Evolutionary conservation across 2,888 invertebrate genomes (phyloP), one percentile per base, ranked within the genome.

Genomic region (Drosophila macrothrix): DNA sequence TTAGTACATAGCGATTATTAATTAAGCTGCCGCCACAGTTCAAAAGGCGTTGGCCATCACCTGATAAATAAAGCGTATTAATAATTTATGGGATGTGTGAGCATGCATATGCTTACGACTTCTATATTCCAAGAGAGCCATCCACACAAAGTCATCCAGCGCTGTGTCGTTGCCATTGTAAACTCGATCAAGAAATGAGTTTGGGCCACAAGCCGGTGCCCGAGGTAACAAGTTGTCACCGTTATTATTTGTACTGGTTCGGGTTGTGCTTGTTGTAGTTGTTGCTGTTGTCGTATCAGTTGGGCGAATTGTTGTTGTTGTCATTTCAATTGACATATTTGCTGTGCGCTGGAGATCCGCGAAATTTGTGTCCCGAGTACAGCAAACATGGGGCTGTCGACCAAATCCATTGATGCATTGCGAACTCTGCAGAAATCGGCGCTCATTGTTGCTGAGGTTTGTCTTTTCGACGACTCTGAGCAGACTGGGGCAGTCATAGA

Each of bases 11-110:
- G 7, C 95, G 93, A 31, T 94, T 93, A 63, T 94, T 95, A 83
- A 97, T 96, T 49, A 97, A 93, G 10, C 96, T 96, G 1, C 96
- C 97, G 1, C 96, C 97, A 84, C 97, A 97, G 79, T 96, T 91
- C 9, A 91, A 71, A 19, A 83, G 68, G 0, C 66, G 77, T 6
- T 80, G 39, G 2, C 91, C 91, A 25, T 43, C 82, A 28, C 62
- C 92, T 92, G 49, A 4, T 55, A 39, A 1, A 16, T 37, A 22
- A 2, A 35, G 10, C n/a, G 29, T 12, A 35, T 10, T 3, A 53
- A n/a, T 54, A 9, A 9, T 12, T 29, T 12, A 16, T 39, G 12
- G 19, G 1, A 12, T n/a, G 5, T 52, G 25, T 39, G 4, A 14
- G 14, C 28, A 3, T 4, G 0, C 25, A 1, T 9, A 25, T 28